Percentiles rank a stretch among this genome's conserved stretches.
These are phyloP conservation scores for Oasisia sp. DNA, from an alignment of 2,888 invertebrate genomes.

Conservation along the genomic window DNA sequence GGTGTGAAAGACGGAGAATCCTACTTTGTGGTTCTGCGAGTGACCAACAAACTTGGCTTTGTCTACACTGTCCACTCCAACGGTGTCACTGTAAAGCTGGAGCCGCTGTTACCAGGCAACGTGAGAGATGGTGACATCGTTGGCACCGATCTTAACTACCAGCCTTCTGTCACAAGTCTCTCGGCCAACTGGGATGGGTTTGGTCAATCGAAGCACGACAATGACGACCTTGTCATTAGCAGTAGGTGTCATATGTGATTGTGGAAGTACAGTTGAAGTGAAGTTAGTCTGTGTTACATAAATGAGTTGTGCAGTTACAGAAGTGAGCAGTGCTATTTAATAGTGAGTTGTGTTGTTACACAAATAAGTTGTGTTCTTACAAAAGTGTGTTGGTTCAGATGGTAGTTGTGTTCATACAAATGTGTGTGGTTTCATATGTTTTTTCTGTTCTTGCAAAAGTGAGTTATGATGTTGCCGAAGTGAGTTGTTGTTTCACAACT, in stretches of 20 bases:
- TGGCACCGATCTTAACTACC: slow-evolving; percentile 46
- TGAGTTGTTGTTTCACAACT: too few relatives aligned
- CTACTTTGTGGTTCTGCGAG: slow-evolving; percentile 44
- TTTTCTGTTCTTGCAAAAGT: too few relatives aligned
- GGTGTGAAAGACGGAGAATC: slow-evolving; percentile 44
- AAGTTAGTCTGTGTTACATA: too few relatives aligned
- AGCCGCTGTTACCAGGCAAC: slow-evolving; percentile 51
- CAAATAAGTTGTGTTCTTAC: too few relatives aligned
- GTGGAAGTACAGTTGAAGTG: too few relatives aligned
- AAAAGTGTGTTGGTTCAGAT: too few relatives aligned
- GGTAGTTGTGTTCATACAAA: too few relatives aligned
- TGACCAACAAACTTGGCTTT: slow-evolving; percentile 45
- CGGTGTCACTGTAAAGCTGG: slow-evolving; percentile 49
- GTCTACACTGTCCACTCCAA: slow-evolving; percentile 47
- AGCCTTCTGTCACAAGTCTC: slow-evolving; percentile 42
- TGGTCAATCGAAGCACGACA: slow-evolving; percentile 36
- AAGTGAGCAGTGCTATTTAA: too few relatives aligned
- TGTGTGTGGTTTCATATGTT: too few relatives aligned
- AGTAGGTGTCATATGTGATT: neutral
- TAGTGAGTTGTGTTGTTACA: too few relatives aligned
- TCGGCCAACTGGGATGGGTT: slow-evolving; percentile 55
- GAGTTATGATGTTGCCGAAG: too few relatives aligned
- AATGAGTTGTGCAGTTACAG: too few relatives aligned
- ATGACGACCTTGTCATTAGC: neutral
- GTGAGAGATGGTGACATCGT: slow-evolving; percentile 48